A percentile compares a stretch with the other conserved stretches of the same genome.
These are phyloP conservation scores for Lateolabrax maculatus DNA, from an alignment of 2,797 vertebrate genomes.

Conservation along the genomic window DNA sequence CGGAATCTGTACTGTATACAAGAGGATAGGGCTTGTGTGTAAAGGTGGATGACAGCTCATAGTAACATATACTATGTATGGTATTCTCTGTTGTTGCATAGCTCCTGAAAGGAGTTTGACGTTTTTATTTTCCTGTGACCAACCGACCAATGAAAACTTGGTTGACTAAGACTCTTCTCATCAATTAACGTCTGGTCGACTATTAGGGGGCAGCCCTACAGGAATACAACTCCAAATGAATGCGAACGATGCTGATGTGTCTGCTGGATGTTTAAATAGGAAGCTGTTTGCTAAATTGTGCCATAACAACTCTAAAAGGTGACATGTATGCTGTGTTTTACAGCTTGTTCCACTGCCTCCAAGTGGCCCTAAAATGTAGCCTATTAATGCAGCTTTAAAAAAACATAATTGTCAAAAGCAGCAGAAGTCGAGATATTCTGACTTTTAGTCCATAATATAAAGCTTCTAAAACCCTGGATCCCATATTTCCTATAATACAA, in stretches of 20 bases:
- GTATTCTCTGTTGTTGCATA: constrained; percentile 20
- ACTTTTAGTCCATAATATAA: not conserved
- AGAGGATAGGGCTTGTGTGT: constrained; percentile 31
- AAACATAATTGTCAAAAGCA: not conserved
- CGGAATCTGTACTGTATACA: constrained; percentile 77
- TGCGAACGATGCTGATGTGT: not conserved
- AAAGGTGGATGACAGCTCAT: constrained; percentile 38
- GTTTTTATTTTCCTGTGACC: too few species aligned
- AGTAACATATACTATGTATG: constrained; percentile 65
- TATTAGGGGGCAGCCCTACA: too few species aligned
- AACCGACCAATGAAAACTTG: too few species aligned
- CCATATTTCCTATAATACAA: not conserved
- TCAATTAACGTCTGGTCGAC: too few species aligned
- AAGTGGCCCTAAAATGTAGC: not conserved
- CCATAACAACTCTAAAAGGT: not conserved
- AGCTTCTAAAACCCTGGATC: not conserved
- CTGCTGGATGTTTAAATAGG: not conserved
- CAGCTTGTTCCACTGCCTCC: not conserved
- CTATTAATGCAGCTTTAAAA: not conserved
- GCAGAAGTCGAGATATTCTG: not conserved
- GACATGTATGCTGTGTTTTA: not conserved
- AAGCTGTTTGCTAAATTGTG: not conserved
- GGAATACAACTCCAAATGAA: not conserved
- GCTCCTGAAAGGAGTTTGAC: too few species aligned
- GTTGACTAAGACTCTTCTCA: too few species aligned